A percentile compares a stretch with the other conserved stretches of the same genome.
Conservation (phyloP, 2,888 invertebrate species). For the Drosophila lacicola region DNA sequence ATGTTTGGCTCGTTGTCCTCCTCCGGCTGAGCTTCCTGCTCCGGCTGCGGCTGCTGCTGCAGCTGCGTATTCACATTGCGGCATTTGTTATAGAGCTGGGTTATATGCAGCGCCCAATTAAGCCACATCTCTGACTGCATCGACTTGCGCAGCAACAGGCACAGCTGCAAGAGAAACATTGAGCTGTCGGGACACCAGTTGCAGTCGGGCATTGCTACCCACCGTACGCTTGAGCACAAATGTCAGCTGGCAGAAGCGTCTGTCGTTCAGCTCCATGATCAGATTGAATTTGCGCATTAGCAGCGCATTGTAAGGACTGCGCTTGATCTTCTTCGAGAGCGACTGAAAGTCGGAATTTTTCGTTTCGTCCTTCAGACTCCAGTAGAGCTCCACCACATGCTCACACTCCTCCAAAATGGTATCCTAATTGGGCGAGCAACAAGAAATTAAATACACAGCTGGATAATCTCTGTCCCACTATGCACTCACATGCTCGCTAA, state of each 20-base stretch:
- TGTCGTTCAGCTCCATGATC: conserved; percentile 81
- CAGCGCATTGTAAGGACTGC: conserved; percentile 84
- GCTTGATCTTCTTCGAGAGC: conserved; percentile 83
- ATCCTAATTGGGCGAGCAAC: conserved; percentile 55
- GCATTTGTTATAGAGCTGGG: conserved; percentile 80
- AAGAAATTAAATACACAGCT: not conserved
- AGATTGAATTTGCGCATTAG: conserved; percentile 78
- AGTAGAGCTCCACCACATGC: conserved; percentile 78
- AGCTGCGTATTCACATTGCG: conserved; percentile 52
- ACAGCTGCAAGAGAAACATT: conserved; percentile 61
- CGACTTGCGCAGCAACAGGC: conserved; percentile 75
- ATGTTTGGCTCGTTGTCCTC: conserved; percentile 49
- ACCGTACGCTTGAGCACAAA: conserved; percentile 84
- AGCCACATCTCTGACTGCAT: conserved; percentile 80
- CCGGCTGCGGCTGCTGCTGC: conserved; percentile 17
- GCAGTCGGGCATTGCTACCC: conserved; percentile 10
- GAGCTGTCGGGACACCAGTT: not conserved
- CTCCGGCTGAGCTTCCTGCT: conserved; percentile 22
- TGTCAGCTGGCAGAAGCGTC: conserved; percentile 82
- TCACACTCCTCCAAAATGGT: conserved; percentile 82
- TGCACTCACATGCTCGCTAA: conserved; percentile 82
- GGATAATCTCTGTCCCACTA: not conserved
- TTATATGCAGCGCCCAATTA: conserved; percentile 80
- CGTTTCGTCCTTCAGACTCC: conserved; percentile 81
- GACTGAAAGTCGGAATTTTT: conserved; percentile 78